Percentiles rank a stretch among this genome's conserved stretches.
Evolutionary conservation across 2,888 invertebrate genomes (phyloP).

Genomic region (Andricus curvator): DNA sequence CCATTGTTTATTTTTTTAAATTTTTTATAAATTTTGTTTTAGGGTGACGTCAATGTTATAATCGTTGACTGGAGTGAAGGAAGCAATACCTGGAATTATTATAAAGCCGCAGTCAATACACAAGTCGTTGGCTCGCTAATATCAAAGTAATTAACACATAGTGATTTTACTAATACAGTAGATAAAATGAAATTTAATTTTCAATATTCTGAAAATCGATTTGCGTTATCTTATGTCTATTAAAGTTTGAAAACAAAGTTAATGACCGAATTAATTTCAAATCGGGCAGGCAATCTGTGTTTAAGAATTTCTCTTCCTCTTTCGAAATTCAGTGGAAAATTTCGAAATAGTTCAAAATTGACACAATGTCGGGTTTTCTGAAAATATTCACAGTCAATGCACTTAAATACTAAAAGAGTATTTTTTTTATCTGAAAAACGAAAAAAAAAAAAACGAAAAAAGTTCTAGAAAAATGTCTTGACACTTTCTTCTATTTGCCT

Average conservation of each 20-base stretch:
- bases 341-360: no score
- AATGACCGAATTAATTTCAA: not conserved
- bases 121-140: conserved; percentile 81
- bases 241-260: not conserved
- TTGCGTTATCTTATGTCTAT: not conserved
- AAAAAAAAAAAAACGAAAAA: no score
- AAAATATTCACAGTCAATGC: no score
- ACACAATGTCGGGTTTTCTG: no score
- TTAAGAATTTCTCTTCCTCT: no score
- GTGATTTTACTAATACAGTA: not conserved
- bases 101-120: conserved; percentile 82
- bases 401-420: no score
- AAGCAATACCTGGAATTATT: conserved; percentile 83
- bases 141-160: conserved; percentile 75
- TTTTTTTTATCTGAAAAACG: no score
- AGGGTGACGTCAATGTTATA: conserved; percentile 83
- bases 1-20: not conserved
- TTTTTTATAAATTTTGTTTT: conserved; percentile 45
- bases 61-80: conserved; percentile 84
- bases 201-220: not conserved
- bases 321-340: no score
- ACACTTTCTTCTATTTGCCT: no score
- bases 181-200: not conserved
- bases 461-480: no score
- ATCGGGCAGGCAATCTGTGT: no score